Evolutionary conservation across 1,140 invertebrate genomes (phyloP).

Genomic region (Tetragonula clypearis): DNA sequence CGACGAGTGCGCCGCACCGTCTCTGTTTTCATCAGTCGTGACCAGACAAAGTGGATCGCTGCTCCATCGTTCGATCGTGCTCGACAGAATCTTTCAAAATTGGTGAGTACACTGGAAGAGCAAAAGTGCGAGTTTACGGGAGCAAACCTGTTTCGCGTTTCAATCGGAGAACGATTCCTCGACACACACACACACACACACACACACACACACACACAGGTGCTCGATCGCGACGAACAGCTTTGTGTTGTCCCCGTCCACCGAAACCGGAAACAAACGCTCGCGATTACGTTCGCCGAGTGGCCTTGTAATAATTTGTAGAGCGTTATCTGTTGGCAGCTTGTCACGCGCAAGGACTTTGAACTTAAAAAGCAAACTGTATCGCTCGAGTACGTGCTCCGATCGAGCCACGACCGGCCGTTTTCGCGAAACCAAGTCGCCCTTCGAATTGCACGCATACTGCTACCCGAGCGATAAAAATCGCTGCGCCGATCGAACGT

Average conservation of each 20-base stretch:
- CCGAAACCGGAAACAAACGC: not conserved
- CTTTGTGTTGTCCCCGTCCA: no score
- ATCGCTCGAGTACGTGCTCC: conserved; percentile 10
- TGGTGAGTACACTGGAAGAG: conserved; percentile 72
- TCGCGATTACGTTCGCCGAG: not conserved
- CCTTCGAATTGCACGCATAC: not conserved
- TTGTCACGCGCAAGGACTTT: conserved; percentile 43
- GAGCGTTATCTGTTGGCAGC: conserved; percentile 28
- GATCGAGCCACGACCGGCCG: no score
- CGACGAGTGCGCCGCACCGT: conserved; percentile 27
- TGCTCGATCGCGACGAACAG: no score
- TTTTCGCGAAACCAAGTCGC: not conserved
- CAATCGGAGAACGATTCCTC: not conserved
- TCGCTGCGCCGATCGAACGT: not conserved
- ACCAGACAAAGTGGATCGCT: conserved; percentile 74
- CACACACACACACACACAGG: no score
- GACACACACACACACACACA: no score
- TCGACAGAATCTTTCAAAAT: conserved; percentile 76
- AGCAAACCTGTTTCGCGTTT: no score
- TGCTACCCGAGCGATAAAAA: not conserved
- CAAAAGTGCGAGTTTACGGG: no score
- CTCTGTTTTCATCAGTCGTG: not conserved
- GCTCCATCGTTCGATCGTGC: conserved; percentile 61
- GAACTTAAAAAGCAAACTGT: conserved; percentile 9
- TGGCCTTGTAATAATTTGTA: conserved; percentile 19